A percentile compares a stretch with the other conserved stretches of the same genome.
phyloP scores from a whole-genome alignment of 2,888 invertebrate species.

The Drosophila borborema region DNA sequence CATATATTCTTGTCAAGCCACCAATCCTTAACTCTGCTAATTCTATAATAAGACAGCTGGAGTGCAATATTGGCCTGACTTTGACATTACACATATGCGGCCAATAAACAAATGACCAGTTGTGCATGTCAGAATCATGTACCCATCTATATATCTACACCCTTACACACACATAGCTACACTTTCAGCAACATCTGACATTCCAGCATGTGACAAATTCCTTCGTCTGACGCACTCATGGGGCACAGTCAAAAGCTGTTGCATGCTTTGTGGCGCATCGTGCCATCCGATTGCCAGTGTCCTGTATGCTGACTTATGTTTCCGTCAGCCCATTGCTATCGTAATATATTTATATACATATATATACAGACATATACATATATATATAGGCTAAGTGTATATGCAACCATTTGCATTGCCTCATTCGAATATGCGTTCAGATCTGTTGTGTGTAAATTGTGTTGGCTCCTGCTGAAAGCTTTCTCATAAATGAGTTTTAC shows the following conservation, averaged over 20 bases:
- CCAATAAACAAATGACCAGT: slow-evolving; percentile 51
- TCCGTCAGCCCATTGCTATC: slow-evolving; percentile 10
- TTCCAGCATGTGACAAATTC: slow-evolving; percentile 46
- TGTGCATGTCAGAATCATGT: slow-evolving; percentile 1
- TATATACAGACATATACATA: not conserved
- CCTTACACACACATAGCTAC: not conserved
- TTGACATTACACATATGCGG: slow-evolving; percentile 38
- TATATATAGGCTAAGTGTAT: not conserved
- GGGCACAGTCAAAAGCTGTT: slow-evolving; percentile 61
- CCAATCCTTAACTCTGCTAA: slow-evolving; percentile 20
- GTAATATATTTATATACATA: slow-evolving; percentile 10
- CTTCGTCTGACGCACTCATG: slow-evolving; percentile 31
- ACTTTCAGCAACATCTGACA: slow-evolving; percentile 7
- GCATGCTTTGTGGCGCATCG: slow-evolving; percentile 69
- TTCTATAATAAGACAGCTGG: slow-evolving; percentile 16
- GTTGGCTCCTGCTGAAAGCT: slow-evolving; percentile 27
- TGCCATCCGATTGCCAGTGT: slow-evolving; percentile 62
- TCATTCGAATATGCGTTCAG: slow-evolving; percentile 13
- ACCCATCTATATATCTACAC: slow-evolving; percentile 12
- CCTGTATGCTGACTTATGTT: slow-evolving; percentile 41
- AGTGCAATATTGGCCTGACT: slow-evolving; percentile 34
- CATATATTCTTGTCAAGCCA: slow-evolving; percentile 21
- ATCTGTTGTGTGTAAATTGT: slow-evolving; percentile 19
- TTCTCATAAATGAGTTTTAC: slow-evolving; percentile 56
- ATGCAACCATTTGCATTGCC: slow-evolving; percentile 24